A percentile compares a stretch with the other conserved stretches of the same genome.
Evolutionary conservation across 2,113 vertebrate genomes (phyloP).

Genomic region (Plotosus lineatus): DNA sequence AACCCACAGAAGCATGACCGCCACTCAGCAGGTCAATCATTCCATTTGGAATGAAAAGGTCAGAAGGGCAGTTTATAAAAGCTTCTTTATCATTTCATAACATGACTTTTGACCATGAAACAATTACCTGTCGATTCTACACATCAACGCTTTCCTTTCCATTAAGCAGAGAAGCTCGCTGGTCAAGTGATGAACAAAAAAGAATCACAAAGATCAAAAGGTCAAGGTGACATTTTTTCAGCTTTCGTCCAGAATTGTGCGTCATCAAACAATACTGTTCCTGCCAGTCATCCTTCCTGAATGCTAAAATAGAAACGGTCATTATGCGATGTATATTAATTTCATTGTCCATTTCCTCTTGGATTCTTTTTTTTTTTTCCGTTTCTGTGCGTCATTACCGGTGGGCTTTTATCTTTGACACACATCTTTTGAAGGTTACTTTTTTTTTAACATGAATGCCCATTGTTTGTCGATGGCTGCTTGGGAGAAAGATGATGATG

Average conservation of each 20-base stretch:
- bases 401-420: constrained; percentile 36
- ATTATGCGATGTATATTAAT: constrained; percentile 30
- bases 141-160: constrained; percentile 10
- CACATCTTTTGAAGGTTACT: constrained; percentile 17
- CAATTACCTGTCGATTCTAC: constrained; percentile 19
- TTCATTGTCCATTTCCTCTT: constrained; percentile 37
- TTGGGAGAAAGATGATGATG: constrained; percentile 6
- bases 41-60: background rate
- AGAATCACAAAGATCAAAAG: constrained; percentile 9
- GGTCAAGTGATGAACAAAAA: constrained; percentile 28
- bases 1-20: too few relatives aligned
- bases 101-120: constrained; percentile 31
- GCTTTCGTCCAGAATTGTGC: constrained; percentile 4
- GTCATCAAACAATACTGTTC: background rate
- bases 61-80: constrained; percentile 39
- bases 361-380: constrained; percentile 28
- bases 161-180: constrained; percentile 19
- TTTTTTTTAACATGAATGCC: constrained; percentile 10
- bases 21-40: background rate
- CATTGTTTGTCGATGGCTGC: background rate
- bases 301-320: constrained; percentile 23
- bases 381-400: constrained; percentile 28
- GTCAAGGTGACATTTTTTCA: background rate
- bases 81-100: background rate
- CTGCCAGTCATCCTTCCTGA: background rate